Evolutionary conservation across 53 echinoderm and acorn worm genomes (phyloP).

Genomic region (Crossaster papposus): DNA sequence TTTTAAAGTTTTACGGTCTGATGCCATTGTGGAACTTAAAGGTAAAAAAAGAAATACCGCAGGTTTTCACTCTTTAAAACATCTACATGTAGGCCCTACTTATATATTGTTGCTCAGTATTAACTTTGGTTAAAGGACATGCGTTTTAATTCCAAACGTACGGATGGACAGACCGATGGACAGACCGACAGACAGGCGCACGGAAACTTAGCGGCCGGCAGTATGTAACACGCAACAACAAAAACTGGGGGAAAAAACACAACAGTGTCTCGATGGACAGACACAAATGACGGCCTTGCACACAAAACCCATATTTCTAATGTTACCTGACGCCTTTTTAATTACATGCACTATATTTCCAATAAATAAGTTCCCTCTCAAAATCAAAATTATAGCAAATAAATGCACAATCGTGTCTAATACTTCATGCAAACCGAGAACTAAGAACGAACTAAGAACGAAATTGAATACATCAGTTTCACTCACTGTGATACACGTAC

Average conservation of each 20-base stretch:
- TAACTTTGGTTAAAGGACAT: no score
- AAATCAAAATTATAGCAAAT: neutral
- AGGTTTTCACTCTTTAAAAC: no score
- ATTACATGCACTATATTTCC: slow-evolving; percentile 56
- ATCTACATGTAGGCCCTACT: no score
- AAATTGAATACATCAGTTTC: slow-evolving; percentile 22
- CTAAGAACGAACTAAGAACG: neutral
- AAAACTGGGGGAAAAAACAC: neutral
- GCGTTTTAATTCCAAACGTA: no score
- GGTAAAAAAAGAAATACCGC: no score
- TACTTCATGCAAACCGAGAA: neutral
- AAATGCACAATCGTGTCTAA: slow-evolving; percentile 13
- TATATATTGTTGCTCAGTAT: no score
- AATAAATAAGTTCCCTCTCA: slow-evolving; percentile 53
- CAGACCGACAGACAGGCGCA: no score
- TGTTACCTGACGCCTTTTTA: slow-evolving; percentile 39
- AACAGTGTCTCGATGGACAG: neutral
- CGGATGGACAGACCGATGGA: no score
- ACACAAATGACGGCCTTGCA: neutral
- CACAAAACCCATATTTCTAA: no score
- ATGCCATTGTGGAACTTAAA: no score
- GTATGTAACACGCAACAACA: neutral
- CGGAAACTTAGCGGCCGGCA: no score
- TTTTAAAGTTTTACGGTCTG: no score
- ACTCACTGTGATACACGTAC: slow-evolving; percentile 9